phyloP scores from a whole-genome alignment of 53 echinoderm and acorn worm species.

The Temnopleurus reevesii region DNA sequence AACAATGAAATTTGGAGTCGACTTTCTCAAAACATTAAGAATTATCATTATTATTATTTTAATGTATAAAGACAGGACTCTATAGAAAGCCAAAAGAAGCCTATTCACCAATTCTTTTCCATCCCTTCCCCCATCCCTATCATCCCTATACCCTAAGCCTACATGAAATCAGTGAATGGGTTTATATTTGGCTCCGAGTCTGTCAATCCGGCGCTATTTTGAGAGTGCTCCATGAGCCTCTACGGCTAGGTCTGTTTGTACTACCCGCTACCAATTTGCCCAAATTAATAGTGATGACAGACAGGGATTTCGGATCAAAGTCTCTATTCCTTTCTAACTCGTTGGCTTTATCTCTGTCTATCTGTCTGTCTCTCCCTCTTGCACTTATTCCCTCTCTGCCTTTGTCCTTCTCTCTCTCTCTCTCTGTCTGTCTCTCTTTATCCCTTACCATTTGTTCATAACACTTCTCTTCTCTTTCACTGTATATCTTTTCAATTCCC shows the following conservation, averaged over 20 bases:
- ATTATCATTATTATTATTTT: no score
- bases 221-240: slow-evolving; percentile 4
- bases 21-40: no score
- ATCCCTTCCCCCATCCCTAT: neutral
- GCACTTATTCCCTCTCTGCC: neutral
- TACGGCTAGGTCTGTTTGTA: slow-evolving; percentile 6
- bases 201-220: slow-evolving; percentile 25
- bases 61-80: no score
- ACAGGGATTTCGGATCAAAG: slow-evolving; percentile 5
- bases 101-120: neutral
- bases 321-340: neutral
- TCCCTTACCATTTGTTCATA: neutral
- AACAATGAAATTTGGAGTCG: no score
- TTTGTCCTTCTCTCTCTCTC: neutral
- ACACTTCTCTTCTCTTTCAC: neutral
- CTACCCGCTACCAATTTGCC: slow-evolving; percentile 13
- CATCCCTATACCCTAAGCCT: neutral
- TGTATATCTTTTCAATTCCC: neutral
- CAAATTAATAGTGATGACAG: slow-evolving; percentile 43
- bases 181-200: neutral
- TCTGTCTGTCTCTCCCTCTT: neutral
- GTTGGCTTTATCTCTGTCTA: neutral
- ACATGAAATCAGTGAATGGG: neutral
- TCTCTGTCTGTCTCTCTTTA: neutral
- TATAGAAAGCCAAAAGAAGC: no score